A percentile compares a stretch with the other conserved stretches of the same genome.
Conservation (phyloP, 1,140 invertebrate species). For the Dreissena polymorpha region DNA sequence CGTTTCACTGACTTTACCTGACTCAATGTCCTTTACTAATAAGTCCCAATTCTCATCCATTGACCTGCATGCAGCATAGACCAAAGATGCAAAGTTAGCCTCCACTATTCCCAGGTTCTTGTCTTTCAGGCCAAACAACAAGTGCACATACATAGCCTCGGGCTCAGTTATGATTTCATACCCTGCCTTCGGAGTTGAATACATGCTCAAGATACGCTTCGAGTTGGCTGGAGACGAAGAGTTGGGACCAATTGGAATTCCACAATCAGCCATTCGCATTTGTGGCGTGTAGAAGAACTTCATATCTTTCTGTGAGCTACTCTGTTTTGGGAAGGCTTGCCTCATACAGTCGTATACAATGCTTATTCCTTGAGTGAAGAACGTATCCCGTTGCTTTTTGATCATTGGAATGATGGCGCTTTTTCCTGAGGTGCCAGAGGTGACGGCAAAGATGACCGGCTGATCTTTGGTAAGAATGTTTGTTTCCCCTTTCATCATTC, state of each 20-base stretch:
- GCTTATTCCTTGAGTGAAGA: constrained; percentile 74
- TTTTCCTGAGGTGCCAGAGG: constrained; percentile 77
- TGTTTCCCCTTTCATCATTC: constrained; percentile 73
- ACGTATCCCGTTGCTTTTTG: constrained; percentile 65
- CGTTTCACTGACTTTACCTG: constrained; percentile 66
- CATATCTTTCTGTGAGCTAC: constrained; percentile 70
- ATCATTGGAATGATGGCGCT: constrained; percentile 73
- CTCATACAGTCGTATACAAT: constrained; percentile 69
- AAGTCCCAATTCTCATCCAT: constrained; percentile 68
- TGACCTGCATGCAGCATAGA: constrained; percentile 71
- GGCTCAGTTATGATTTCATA: constrained; percentile 75
- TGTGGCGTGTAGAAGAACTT: constrained; percentile 77
- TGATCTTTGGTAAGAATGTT: constrained; percentile 69
- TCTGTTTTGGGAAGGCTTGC: constrained; percentile 61
- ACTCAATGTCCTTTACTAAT: constrained; percentile 72
- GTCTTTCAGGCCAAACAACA: constrained; percentile 77
- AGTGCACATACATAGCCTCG: constrained; percentile 76
- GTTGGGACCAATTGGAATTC: constrained; percentile 75
- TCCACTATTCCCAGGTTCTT: constrained; percentile 76
- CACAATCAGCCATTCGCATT: constrained; percentile 67
- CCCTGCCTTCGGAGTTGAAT: constrained; percentile 73
- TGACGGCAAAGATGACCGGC: constrained; percentile 75
- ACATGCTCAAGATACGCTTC: constrained; percentile 72
- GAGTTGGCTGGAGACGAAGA: constrained; percentile 76
- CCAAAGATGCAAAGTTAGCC: constrained; percentile 77